These are phyloP conservation scores for Oscheius myriophilus DNA, from an alignment of 2,888 invertebrate species.

Conservation along the genomic window DNA sequence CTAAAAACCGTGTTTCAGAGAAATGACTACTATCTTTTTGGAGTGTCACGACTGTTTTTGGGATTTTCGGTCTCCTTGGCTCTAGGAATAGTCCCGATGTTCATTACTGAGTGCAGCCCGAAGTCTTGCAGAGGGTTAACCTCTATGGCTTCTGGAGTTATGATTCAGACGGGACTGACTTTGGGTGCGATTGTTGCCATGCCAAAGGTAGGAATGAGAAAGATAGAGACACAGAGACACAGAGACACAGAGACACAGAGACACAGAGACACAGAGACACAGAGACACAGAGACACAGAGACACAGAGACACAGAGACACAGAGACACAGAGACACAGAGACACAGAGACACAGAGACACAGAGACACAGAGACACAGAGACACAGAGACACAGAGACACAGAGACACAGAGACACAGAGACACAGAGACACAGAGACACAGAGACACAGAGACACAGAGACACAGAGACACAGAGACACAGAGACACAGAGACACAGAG, in stretches of 20 bases:
- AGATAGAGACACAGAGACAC: not conserved
- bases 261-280: not conserved
- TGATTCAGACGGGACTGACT: constrained; percentile 53
- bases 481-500: not conserved
- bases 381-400: not conserved
- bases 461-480: not conserved
- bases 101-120: constrained; percentile 56
- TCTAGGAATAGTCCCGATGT: constrained; percentile 50
- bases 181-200: constrained; percentile 56
- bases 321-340: not conserved
- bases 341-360: not conserved
- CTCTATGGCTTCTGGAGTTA: constrained; percentile 56
- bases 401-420: not conserved
- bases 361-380: not conserved
- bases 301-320: not conserved
- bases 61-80: constrained; percentile 48
- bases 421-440: not conserved
- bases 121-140: constrained; percentile 54
- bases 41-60: constrained; percentile 46
- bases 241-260: not conserved
- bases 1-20: constrained; percentile 17
- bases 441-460: not conserved
- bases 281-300: not conserved
- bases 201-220: constrained; percentile 37
- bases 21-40: constrained; percentile 40